A percentile compares a stretch with the other conserved stretches of the same genome.
These are phyloP conservation scores for Cremastinae sp. DNA, from an alignment of 2,888 invertebrate genomes.

Conservation along the genomic window DNA sequence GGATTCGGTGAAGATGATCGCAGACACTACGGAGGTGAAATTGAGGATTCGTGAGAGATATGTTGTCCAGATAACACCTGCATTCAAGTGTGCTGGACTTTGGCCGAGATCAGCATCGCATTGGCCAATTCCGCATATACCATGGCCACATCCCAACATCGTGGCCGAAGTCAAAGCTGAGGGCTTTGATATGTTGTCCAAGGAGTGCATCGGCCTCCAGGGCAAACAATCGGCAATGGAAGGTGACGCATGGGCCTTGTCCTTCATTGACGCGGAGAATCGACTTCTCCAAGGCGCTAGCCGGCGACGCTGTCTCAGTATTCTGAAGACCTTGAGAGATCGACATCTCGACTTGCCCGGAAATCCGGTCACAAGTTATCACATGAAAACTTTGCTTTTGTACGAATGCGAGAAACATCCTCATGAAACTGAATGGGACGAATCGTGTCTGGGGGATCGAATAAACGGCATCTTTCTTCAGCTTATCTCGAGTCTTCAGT, in stretches of 20 bases:
- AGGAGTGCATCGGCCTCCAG: constrained; percentile 90
- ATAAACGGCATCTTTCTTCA: constrained; percentile 97
- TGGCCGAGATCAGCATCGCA: constrained; percentile 97
- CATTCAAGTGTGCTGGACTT: constrained; percentile 95
- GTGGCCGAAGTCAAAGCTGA: constrained; percentile 96
- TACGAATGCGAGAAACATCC: constrained; percentile 99
- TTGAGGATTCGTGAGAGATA: constrained; percentile 93
- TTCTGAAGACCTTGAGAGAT: constrained; percentile 94
- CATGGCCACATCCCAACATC: constrained; percentile 95
- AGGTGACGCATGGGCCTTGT: constrained; percentile 97
- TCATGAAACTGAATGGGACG: constrained; percentile 96
- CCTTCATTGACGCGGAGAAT: constrained; percentile 95
- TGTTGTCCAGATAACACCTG: constrained; percentile 96
- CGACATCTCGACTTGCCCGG: constrained; percentile 93
- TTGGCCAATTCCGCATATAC: constrained; percentile 94
- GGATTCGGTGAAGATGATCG: constrained; percentile 96
- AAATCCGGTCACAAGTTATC: constrained; percentile 94
- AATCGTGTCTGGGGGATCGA: constrained; percentile 92
- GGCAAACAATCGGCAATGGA: constrained; percentile 95
- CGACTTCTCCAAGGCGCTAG: constrained; percentile 92
- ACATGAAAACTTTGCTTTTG: constrained; percentile 92
- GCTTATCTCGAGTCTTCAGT: constrained; percentile 97
- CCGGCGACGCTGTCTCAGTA: constrained; percentile 91
- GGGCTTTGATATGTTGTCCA: constrained; percentile 95
- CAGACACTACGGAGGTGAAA: constrained; percentile 96